These are phyloP conservation scores for Drosophila niveifrons DNA, from an alignment of 2,888 invertebrate species.

Conservation along the genomic window DNA sequence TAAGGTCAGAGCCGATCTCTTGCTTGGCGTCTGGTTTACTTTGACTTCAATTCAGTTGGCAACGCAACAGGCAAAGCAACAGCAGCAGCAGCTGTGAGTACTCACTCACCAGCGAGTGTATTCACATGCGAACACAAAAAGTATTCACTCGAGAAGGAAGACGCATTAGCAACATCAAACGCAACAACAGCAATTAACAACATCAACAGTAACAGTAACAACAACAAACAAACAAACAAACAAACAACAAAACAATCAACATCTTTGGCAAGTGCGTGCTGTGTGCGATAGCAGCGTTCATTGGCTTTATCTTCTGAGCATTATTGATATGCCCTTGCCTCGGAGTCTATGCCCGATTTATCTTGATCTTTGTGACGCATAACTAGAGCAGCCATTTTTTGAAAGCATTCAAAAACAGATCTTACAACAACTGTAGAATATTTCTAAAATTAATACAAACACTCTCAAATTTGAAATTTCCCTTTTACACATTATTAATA, in stretches of 20 bases:
- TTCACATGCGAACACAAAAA: constrained; percentile 37
- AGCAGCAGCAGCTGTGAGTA: constrained; percentile 9
- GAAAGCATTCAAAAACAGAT: not conserved
- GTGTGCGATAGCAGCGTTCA: constrained; percentile 69
- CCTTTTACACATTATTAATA: no score
- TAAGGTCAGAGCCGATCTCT: constrained; percentile 77
- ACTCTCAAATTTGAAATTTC: no score
- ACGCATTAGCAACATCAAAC: constrained; percentile 29
- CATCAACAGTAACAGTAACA: constrained; percentile 44
- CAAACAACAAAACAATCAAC: constrained; percentile 32
- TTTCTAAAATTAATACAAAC: no score
- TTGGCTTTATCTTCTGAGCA: constrained; percentile 62
- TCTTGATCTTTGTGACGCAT: constrained; percentile 9
- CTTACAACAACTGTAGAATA: not conserved
- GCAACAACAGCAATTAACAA: constrained; percentile 61
- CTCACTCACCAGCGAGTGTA: constrained; percentile 26
- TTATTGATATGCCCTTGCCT: constrained; percentile 35
- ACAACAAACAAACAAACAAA: constrained; percentile 28
- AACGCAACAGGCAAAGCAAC: not conserved
- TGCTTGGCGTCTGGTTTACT: constrained; percentile 66
- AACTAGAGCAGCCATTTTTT: not conserved
- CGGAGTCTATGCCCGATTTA: constrained; percentile 9
- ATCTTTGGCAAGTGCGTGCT: constrained; percentile 36
- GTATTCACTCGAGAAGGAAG: constrained; percentile 42
- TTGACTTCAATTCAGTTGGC: constrained; percentile 73